Evolutionary conservation across 2,797 vertebrate species (phyloP), one percentile per base, ranked within the genome.

Genomic region (Sphenopsis melanotis): DNA sequence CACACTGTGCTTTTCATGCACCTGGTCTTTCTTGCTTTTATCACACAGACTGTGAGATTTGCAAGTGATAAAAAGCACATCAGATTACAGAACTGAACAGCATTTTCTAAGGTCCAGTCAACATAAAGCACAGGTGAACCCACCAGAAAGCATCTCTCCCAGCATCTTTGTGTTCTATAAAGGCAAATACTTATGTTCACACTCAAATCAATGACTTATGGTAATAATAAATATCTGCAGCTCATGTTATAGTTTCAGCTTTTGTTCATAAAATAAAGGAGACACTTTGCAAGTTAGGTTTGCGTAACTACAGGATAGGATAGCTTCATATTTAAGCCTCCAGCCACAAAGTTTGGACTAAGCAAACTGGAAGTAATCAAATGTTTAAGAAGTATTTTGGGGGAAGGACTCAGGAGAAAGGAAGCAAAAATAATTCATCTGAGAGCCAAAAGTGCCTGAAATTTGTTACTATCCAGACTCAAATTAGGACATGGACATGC

Each of bases 211-310:
- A 23, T 55, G 18, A n/a, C 88, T 80, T 34, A 46, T 18, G 9
- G 10, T 46, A 68, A 75, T 15, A 41, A 72, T 36, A 77, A 78
- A 64, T 56, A 71, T 21, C 46, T 68, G 13, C 37, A 72, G 30
- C 8, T 86, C 18, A 78, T 13, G 6, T 19, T 69, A 70, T 41
- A 60, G 14, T 92, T 71, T 41, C n/a, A 21, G 10, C 10, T 50
- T 89, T 86, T 66, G 36, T 95, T 74, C 37, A 68, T 29, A 76
- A 37, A 60, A 70, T 39, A 65, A 93, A 77, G 6, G 23, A 85
- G 41, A 80, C 3, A 52, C 32, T 93, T 90, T 87, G 21, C 29
- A 76, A 65, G 21, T 83, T 60, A 87, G 39, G 53, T 86, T 70
- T 69, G 12, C 5, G 8, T 12, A 72, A 46, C 60, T 41, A 49